These are phyloP conservation scores for Pollimyrus isidori DNA, from an alignment of 2,113 vertebrate genomes.

Conservation along the genomic window DNA sequence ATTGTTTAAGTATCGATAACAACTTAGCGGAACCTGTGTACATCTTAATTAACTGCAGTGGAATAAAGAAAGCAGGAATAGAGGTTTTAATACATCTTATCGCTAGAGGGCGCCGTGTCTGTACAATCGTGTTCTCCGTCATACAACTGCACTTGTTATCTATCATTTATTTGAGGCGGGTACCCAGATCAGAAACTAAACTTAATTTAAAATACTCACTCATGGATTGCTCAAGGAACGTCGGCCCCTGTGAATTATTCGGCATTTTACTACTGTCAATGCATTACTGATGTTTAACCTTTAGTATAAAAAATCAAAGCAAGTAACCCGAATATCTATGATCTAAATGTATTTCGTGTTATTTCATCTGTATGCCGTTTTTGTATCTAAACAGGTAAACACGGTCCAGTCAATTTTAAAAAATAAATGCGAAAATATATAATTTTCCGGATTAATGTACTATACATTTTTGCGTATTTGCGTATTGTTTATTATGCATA, in stretches of 20 bases:
- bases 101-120: conserved; percentile 15
- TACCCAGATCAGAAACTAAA: background rate
- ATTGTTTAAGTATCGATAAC: background rate
- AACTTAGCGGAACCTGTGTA: background rate
- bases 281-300: background rate
- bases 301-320: background rate
- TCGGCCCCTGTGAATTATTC: background rate
- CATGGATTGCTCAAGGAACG: background rate
- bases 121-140: background rate
- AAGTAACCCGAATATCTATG: background rate
- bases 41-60: background rate
- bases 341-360: background rate
- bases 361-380: background rate
- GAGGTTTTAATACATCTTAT: background rate
- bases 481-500: background rate
- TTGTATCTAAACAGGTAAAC: background rate
- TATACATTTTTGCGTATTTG: background rate
- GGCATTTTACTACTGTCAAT: background rate
- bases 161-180: background rate
- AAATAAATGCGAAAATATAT: background rate
- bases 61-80: background rate
- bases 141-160: background rate
- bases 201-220: background rate
- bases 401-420: background rate
- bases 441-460: background rate